phyloP scores from a whole-genome alignment of 2,888 invertebrate species.

The Pocota personata region DNA sequence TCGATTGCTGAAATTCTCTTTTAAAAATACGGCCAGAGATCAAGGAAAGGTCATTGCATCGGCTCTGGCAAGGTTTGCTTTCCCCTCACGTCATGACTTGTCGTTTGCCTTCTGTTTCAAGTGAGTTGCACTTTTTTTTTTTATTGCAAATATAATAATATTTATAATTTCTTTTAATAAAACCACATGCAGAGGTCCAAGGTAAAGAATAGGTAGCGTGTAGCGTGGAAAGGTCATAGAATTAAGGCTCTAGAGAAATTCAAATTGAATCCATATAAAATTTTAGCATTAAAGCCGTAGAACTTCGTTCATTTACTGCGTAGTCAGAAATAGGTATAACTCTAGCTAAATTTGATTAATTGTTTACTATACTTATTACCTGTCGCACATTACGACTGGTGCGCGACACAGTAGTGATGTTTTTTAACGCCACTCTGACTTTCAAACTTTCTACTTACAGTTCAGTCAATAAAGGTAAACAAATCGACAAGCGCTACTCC shows the following conservation, averaged over 20 bases:
- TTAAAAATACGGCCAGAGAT: constrained; percentile 91
- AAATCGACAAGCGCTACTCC: too few species aligned
- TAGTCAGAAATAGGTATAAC: too few species aligned
- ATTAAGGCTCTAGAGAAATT: not conserved
- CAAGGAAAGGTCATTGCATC: constrained; percentile 91
- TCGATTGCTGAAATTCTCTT: constrained; percentile 93
- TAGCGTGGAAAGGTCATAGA: not conserved
- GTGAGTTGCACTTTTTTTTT: constrained; percentile 83
- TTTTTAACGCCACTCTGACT: too few species aligned
- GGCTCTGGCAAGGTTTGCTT: constrained; percentile 93
- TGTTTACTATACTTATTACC: too few species aligned
- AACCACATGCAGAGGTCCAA: constrained; percentile 6
- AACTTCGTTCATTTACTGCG: too few species aligned
- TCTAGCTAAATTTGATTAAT: too few species aligned
- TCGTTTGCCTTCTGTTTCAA: constrained; percentile 95
- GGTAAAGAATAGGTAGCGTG: constrained; percentile 30
- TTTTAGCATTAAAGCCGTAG: too few species aligned
- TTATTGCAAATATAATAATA: not conserved
- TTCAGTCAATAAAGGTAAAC: too few species aligned
- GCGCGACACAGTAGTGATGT: too few species aligned
- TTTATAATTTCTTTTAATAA: not conserved
- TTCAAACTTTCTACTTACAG: too few species aligned
- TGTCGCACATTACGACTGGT: too few species aligned
- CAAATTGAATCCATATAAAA: not conserved
- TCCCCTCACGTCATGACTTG: constrained; percentile 92